Evolutionary conservation across 2,888 invertebrate species (phyloP).

Genomic region (Rhogogaster chlorosoma): DNA sequence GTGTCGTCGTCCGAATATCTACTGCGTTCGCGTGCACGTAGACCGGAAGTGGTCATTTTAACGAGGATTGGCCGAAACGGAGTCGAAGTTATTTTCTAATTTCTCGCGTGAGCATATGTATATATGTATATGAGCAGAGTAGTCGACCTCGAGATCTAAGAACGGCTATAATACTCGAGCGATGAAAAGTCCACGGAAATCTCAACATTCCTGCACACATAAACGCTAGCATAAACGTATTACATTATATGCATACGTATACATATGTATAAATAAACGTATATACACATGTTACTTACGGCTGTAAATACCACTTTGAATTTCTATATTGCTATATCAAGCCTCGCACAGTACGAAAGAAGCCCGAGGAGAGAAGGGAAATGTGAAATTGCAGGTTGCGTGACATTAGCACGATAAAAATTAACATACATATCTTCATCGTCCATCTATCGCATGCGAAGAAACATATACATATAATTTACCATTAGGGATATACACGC

Average conservation of each 20-base stretch:
- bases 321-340: conserved; percentile 28
- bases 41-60: conserved; percentile 28
- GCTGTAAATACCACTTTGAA: background rate
- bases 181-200: background rate
- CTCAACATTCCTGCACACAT: background rate
- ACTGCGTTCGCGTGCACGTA: background rate
- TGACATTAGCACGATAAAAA: background rate
- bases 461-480: background rate
- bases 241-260: too few species aligned
- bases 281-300: background rate
- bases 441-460: background rate
- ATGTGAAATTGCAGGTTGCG: background rate
- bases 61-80: conserved; percentile 13
- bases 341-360: background rate
- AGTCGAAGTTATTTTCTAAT: conserved; percentile 22
- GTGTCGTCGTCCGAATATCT: background rate
- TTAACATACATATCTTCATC: background rate
- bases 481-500: too few species aligned
- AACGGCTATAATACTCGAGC: background rate
- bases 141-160: background rate
- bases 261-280: background rate
- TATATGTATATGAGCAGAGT: background rate
- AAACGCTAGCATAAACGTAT: background rate
- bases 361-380: background rate
- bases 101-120: background rate